Evolutionary conservation across 2,888 invertebrate genomes (phyloP), one percentile per base, ranked within the genome.

Genomic region (Glaucopsyche alexis): DNA sequence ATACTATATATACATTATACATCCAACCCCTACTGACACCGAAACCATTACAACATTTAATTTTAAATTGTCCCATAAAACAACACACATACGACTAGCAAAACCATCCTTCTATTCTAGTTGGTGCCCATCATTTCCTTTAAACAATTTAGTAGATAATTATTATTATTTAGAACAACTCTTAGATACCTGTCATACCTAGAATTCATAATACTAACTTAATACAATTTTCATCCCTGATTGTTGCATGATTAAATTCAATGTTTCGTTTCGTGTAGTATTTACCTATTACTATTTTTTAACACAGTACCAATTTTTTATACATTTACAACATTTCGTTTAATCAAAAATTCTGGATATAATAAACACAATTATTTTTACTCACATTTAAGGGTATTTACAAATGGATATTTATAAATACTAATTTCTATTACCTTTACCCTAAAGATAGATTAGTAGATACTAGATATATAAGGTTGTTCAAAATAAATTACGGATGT

Each of bases 1-100:
- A 80, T 82, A 81, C 82, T 76, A 69, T 69, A 49, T 77, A 80
- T 82, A 81, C 82, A 76, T 60, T 69, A 49, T 55, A 67, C 52
- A 60, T 50, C 49, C 9, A 38, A 45, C 60, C 7, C 7, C 60
- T 60, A 60, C 60, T 38, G 60, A 60, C 60, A 60, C 13, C 29
- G 13, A 60, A 29, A 60, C 29, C 29, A 38, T 9, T 55, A 55
- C 7, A 60, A 13, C 60, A 55, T 19, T 19, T 52, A 16, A 38
- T 60, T 29, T 60, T 14, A 60, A 60, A 19, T 2, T 55, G 11
- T 60, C 11, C 19, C 13, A 11, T 47, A 4, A 13, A 47, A 6
- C 11, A 29, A 29, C 7, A 29, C 7, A 19, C 60, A 9, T 55
- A 55, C 19, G 9, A 19, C 55, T 55, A 55, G 4, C 7, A 9